These are phyloP conservation scores for Syritta pipiens DNA, from an alignment of 2,888 invertebrate species.

Conservation along the genomic window DNA sequence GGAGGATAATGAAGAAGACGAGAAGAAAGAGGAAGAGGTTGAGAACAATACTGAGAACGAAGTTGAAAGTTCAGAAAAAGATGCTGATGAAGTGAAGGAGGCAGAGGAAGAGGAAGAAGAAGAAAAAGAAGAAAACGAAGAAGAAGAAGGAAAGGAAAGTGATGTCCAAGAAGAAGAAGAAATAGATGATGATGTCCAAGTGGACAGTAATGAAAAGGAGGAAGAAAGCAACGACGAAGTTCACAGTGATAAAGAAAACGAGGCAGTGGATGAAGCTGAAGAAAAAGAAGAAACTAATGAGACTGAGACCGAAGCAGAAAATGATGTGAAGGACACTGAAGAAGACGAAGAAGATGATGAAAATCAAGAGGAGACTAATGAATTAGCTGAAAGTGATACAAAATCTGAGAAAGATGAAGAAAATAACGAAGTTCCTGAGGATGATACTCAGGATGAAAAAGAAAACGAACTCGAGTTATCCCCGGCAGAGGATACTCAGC, in stretches of 20 bases:
- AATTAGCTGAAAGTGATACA: constrained; percentile 69
- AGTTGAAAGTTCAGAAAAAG: constrained; percentile 54
- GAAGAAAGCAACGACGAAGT: too few relatives aligned
- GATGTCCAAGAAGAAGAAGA: constrained; percentile 13
- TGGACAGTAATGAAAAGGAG: constrained; percentile 49
- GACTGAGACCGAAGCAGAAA: constrained; percentile 13
- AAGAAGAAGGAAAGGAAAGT: constrained; percentile 12
- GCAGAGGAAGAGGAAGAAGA: constrained; percentile 35
- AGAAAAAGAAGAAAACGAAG: constrained; percentile 19
- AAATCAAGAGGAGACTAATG: constrained; percentile 57
- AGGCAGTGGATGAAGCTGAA: constrained; percentile 17
- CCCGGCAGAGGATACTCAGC: background rate
- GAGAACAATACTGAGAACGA: constrained; percentile 62
- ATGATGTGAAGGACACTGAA: constrained; percentile 4
- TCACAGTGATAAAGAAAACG: constrained; percentile 22
- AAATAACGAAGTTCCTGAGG: constrained; percentile 47
- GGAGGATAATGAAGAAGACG: constrained; percentile 1
- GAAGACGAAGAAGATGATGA: constrained; percentile 42
- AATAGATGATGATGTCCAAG: too few relatives aligned
- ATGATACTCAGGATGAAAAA: constrained; percentile 20
- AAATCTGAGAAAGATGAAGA: constrained; percentile 32
- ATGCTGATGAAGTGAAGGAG: constrained; percentile 10
- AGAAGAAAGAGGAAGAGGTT: constrained; percentile 55
- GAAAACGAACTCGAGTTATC: background rate
- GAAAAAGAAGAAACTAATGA: constrained; percentile 35